Percentiles rank a stretch among this genome's conserved stretches.
phyloP scores from a whole-genome alignment of 2,888 invertebrate species.

The Drosophila aldrichi region DNA sequence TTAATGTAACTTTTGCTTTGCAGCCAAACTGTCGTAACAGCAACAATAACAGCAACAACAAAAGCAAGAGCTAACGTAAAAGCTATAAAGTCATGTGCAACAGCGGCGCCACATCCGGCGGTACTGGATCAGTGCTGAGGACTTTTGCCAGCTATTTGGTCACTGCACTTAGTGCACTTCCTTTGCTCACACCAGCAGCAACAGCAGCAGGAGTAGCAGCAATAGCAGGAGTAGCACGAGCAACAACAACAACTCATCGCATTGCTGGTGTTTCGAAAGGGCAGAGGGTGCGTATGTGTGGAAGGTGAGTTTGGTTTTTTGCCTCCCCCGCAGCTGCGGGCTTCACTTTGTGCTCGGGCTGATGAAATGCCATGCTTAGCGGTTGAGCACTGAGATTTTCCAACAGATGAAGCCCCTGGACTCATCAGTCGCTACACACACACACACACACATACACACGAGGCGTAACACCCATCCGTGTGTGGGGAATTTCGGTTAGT shows the following conservation, averaged over 20 bases:
- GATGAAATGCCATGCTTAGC: slow-evolving; percentile 80
- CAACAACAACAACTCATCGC: slow-evolving; percentile 9
- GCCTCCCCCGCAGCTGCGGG: slow-evolving; percentile 19
- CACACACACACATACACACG: slow-evolving; percentile 20
- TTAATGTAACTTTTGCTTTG: slow-evolving; percentile 68
- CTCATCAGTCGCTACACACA: slow-evolving; percentile 41
- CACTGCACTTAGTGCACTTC: slow-evolving; percentile 76
- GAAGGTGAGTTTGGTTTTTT: slow-evolving; percentile 5
- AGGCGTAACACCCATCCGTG: background rate
- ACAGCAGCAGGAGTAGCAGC: background rate
- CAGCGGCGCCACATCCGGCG: slow-evolving; percentile 65
- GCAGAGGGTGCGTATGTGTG: background rate
- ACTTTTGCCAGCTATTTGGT: slow-evolving; percentile 62
- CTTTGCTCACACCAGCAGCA: slow-evolving; percentile 46
- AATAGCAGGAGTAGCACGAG: too few relatives aligned
- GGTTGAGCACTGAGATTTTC: slow-evolving; percentile 74
- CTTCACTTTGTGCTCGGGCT: slow-evolving; percentile 49
- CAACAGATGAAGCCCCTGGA: slow-evolving; percentile 36
- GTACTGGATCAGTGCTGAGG: slow-evolving; percentile 34
- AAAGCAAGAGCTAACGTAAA: slow-evolving; percentile 40
- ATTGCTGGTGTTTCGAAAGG: slow-evolving; percentile 58
- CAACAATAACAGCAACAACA: slow-evolving; percentile 17
- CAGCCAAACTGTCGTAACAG: slow-evolving; percentile 57
- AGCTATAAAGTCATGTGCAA: slow-evolving; percentile 76
- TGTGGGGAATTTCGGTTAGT: slow-evolving; percentile 51